Evolutionary conservation across 2,797 vertebrate species (phyloP).

Genomic region (Sebastes miniatus): DNA sequence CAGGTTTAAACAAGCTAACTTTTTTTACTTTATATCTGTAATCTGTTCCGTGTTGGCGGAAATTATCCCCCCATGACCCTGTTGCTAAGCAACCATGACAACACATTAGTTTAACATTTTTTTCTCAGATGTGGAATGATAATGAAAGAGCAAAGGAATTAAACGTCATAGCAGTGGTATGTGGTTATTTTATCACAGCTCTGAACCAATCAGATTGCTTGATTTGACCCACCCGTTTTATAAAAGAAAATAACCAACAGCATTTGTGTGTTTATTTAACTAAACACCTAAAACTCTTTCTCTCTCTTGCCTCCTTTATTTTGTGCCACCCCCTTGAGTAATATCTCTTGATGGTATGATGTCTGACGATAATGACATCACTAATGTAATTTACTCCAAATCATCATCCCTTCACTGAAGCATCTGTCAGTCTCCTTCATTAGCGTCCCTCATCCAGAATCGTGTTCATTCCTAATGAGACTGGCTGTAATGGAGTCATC

Average conservation of each 20-base stretch:
- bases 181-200: not conserved
- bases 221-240: accelerated
- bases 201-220: not conserved
- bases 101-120: not conserved
- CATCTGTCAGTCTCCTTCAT: slow-evolving; percentile 78
- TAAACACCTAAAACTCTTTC: not conserved
- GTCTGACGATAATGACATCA: slow-evolving; percentile 71
- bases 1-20: accelerated
- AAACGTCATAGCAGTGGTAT: not conserved
- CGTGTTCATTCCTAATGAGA: slow-evolving; percentile 60
- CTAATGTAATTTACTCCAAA: slow-evolving; percentile 74
- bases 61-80: not conserved
- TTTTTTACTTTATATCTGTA: not conserved
- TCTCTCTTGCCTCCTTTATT: slow-evolving; percentile 26
- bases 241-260: not conserved
- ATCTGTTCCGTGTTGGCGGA: no score
- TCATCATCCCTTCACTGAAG: slow-evolving; percentile 72
- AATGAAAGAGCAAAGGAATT: not conserved
- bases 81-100: not conserved
- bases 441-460: slow-evolving; percentile 62
- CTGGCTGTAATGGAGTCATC: slow-evolving; percentile 68
- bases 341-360: slow-evolving; percentile 57
- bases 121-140: not conserved
- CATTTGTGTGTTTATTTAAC: not conserved
- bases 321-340: not conserved